A percentile compares a stretch with the other conserved stretches of the same genome.
These are phyloP conservation scores for Apteryx mantelli DNA, from an alignment of 2,113 vertebrate species.

Conservation along the genomic window DNA sequence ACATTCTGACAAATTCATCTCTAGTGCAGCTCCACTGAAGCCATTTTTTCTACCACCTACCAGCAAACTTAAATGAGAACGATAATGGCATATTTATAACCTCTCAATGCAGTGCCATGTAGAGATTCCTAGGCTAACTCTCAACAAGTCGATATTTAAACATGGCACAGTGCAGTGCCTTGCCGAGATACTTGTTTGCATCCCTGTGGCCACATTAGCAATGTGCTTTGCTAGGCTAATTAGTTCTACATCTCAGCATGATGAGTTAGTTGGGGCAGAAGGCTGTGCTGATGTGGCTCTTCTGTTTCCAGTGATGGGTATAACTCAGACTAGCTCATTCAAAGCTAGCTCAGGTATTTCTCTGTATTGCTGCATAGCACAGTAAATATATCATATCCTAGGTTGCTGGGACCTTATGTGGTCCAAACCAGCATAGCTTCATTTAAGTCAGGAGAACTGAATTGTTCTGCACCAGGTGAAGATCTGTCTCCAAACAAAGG, in stretches of 20 bases:
- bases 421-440: neutral
- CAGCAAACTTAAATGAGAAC: conserved; percentile 32
- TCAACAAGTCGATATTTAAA: conserved; percentile 11
- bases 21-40: neutral
- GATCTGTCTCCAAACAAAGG: neutral
- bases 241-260: neutral
- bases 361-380: neutral
- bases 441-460: neutral
- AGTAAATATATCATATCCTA: neutral
- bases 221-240: neutral
- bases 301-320: neutral
- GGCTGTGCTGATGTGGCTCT: neutral
- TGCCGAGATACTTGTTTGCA: conserved; percentile 2
- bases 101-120: neutral
- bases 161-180: neutral
- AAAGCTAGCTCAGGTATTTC: neutral
- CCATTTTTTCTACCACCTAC: conserved; percentile 42
- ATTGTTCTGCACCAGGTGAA: neutral
- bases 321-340: neutral
- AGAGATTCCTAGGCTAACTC: conserved; percentile 8
- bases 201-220: neutral
- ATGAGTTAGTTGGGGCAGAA: neutral
- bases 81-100: conserved; percentile 48
- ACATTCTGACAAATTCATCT: neutral
- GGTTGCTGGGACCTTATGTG: neutral